Conservation (phyloP, 2,113 vertebrate genomes). For the Menidia beryllina region DNA sequence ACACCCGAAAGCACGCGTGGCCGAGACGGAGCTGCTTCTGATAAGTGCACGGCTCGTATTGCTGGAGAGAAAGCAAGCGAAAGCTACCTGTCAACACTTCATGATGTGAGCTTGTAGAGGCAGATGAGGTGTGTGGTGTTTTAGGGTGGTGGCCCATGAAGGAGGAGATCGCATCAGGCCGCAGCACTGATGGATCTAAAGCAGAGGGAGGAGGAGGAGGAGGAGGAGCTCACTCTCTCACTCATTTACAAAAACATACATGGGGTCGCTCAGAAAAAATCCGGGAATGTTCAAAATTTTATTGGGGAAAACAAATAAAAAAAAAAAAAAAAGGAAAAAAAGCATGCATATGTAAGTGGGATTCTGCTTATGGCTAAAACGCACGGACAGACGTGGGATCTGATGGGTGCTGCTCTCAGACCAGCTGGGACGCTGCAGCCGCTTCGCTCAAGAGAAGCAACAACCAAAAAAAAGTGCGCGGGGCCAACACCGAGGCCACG, state of each 20-base stretch:
- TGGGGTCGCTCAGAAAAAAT: constrained; percentile 65
- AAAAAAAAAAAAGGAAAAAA: too few relatives aligned
- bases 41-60: constrained; percentile 54
- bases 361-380: constrained; percentile 14
- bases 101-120: constrained; percentile 57
- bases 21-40: constrained; percentile 48
- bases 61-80: constrained; percentile 35
- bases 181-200: constrained; percentile 6
- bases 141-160: constrained; percentile 9
- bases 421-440: constrained; percentile 80
- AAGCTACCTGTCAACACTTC: constrained; percentile 63
- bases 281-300: constrained; percentile 74
- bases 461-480: constrained; percentile 4
- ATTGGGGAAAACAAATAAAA: constrained; percentile 54
- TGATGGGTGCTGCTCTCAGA: constrained; percentile 76
- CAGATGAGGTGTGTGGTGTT: constrained; percentile 69
- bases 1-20: constrained; percentile 43
- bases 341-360: constrained; percentile 9
- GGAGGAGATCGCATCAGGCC: constrained; percentile 26
- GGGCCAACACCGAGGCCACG: constrained; percentile 25
- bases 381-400: constrained; percentile 31
- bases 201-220: constrained; percentile 28
- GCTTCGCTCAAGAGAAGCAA: too few relatives aligned
- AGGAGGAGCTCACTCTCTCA: too few relatives aligned
- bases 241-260: constrained; percentile 39